Conservation (phyloP, 92 coral and sea anemone species). For the Porites divaricata region DNA sequence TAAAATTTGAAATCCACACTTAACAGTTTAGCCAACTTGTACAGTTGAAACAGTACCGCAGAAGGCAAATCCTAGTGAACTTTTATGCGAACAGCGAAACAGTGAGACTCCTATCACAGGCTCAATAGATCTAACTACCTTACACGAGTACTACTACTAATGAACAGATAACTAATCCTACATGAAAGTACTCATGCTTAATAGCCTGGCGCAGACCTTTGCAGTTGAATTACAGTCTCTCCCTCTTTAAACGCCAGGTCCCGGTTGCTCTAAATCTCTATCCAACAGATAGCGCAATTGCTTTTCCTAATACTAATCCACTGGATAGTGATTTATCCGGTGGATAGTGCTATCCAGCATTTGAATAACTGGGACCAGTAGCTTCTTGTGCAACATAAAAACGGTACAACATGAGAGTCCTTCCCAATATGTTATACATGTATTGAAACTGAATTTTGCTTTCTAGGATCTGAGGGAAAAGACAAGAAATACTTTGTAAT, state of each 20-base stretch:
- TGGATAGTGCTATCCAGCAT: too few relatives aligned
- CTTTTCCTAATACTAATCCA: too few relatives aligned
- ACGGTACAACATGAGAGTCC: background rate
- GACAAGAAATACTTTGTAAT: slow-evolving; percentile 75
- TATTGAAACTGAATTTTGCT: background rate
- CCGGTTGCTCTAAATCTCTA: too few relatives aligned
- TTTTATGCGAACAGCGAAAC: background rate
- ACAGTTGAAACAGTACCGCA: background rate
- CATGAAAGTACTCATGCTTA: background rate
- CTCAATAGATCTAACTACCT: background rate
- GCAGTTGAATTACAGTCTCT: too few relatives aligned
- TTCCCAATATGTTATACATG: background rate
- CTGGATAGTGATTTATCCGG: too few relatives aligned
- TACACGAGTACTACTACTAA: too few relatives aligned
- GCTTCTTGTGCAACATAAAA: background rate
- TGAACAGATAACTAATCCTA: background rate
- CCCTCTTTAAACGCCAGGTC: too few relatives aligned
- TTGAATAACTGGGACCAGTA: too few relatives aligned
- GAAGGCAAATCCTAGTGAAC: background rate
- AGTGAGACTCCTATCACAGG: background rate
- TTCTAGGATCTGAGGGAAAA: slow-evolving; percentile 74
- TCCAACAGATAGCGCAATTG: too few relatives aligned
- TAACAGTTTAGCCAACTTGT: background rate
- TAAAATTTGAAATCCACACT: background rate
- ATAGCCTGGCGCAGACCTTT: too few relatives aligned